Evolutionary conservation across 2,888 invertebrate genomes (phyloP).

Genomic region (Arenicola marina): DNA sequence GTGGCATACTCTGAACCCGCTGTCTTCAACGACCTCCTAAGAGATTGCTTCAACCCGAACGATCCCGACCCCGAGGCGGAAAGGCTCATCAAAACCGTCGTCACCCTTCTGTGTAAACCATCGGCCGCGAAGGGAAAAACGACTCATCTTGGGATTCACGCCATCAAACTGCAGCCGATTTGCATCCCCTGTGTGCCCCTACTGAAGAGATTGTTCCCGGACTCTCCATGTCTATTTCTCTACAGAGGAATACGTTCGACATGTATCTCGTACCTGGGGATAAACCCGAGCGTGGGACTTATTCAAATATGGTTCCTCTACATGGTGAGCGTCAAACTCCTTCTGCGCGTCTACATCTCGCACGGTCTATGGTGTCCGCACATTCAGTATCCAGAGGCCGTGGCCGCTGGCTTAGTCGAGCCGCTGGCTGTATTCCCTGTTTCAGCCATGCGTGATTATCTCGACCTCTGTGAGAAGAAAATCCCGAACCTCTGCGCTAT

Average conservation of each 20-base stretch:
- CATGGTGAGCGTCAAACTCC: too few relatives aligned
- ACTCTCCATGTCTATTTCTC: neutral
- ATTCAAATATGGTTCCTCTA: too few relatives aligned
- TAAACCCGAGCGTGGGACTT: too few relatives aligned
- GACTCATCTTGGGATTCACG: too few relatives aligned
- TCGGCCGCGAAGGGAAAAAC: too few relatives aligned
- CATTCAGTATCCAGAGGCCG: too few relatives aligned
- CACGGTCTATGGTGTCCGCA: too few relatives aligned
- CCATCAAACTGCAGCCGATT: neutral
- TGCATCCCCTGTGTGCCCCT: neutral
- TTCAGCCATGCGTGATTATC: neutral
- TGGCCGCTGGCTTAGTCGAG: too few relatives aligned
- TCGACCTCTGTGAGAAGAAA: neutral
- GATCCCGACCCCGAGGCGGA: neutral
- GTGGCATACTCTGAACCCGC: neutral
- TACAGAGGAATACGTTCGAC: too few relatives aligned
- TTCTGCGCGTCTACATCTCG: too few relatives aligned
- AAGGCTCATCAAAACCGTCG: neutral
- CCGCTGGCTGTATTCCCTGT: too few relatives aligned
- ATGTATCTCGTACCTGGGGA: too few relatives aligned
- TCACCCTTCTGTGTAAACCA: conserved; percentile 1
- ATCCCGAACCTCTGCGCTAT: neutral
- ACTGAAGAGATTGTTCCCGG: neutral
- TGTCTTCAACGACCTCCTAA: neutral
- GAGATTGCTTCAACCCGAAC: neutral